Evolutionary conservation across 1,140 invertebrate genomes (phyloP).

Genomic region (Acarapis woodi): DNA sequence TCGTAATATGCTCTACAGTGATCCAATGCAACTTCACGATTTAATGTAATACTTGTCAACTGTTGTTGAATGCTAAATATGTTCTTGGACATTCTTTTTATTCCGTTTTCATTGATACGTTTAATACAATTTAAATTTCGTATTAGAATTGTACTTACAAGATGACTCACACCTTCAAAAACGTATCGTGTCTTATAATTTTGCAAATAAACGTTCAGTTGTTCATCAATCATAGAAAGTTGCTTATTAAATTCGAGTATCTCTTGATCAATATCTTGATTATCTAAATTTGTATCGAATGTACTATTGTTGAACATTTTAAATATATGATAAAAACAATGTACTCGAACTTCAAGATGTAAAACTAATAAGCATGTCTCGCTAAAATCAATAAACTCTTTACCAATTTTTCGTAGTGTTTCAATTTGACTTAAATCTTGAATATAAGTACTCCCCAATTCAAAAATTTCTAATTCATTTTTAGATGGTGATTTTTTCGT

Average conservation of each 20-base stretch:
- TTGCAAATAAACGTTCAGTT: constrained; percentile 35
- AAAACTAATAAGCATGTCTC: constrained; percentile 65
- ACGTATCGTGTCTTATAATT: constrained; percentile 65
- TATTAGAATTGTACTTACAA: constrained; percentile 55
- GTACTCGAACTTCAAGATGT: constrained; percentile 68
- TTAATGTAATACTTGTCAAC: constrained; percentile 48
- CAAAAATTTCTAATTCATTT: neutral
- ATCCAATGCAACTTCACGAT: constrained; percentile 51
- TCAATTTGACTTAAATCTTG: neutral
- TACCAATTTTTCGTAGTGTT: constrained; percentile 26
- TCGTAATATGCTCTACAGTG: constrained; percentile 65
- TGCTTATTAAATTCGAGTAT: constrained; percentile 50
- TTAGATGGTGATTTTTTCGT: neutral
- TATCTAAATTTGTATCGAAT: constrained; percentile 19
- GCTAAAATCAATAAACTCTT: constrained; percentile 55
- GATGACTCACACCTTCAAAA: constrained; percentile 65
- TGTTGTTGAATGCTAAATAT: constrained; percentile 59
- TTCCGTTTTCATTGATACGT: constrained; percentile 43
- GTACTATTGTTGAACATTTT: constrained; percentile 24
- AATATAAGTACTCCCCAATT: neutral
- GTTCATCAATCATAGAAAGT: constrained; percentile 42
- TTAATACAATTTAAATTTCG: constrained; percentile 45
- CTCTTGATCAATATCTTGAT: constrained; percentile 44
- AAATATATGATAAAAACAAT: constrained; percentile 70
- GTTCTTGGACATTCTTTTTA: constrained; percentile 53